Conservation (phyloP, 1,140 invertebrate species). For the Drosophila novamexicana region DNA sequence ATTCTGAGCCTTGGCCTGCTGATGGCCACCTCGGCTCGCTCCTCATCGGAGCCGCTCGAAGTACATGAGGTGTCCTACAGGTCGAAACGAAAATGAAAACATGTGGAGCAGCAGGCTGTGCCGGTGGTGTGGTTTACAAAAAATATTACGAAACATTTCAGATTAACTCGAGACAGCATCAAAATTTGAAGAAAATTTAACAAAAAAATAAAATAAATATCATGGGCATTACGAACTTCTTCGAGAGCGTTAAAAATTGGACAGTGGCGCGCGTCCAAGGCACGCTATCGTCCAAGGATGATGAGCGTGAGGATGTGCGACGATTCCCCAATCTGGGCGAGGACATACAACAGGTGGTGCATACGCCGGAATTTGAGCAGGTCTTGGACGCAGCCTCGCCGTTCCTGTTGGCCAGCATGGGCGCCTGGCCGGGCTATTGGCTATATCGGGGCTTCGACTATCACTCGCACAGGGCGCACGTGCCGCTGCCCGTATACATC, state of each 20-base stretch:
- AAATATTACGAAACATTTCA: neutral
- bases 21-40: constrained; percentile 17
- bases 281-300: neutral
- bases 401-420: constrained; percentile 59
- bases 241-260: constrained; percentile 37
- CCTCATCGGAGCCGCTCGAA: neutral
- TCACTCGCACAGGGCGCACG: constrained; percentile 54
- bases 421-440: constrained; percentile 74
- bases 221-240: constrained; percentile 34
- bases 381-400: constrained; percentile 50
- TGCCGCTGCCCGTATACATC: constrained; percentile 66
- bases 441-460: constrained; percentile 67
- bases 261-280: constrained; percentile 1
- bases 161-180: neutral
- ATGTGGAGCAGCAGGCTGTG: constrained; percentile 22
- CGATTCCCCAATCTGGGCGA: constrained; percentile 58
- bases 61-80: constrained; percentile 31
- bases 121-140: neutral
- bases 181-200: neutral
- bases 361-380: constrained; percentile 48
- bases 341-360: constrained; percentile 55
- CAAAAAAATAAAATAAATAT: neutral
- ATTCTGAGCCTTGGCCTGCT: constrained; percentile 53
- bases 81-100: neutral
- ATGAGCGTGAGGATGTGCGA: neutral